Conservation (phyloP, 2,888 invertebrate species). For the Apamea sordens region DNA sequence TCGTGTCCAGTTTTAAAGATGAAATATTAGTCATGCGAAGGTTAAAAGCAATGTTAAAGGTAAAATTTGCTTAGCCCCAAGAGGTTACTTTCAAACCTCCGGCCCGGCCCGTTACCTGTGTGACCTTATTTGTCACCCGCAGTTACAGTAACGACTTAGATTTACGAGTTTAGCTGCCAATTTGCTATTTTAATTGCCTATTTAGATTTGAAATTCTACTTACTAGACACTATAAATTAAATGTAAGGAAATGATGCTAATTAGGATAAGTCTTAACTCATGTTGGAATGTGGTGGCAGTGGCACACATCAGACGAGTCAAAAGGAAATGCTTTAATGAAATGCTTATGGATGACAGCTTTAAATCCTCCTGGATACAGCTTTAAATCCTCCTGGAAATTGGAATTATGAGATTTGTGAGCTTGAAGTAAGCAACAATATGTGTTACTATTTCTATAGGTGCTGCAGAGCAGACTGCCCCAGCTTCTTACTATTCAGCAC, state of each 20-base stretch:
- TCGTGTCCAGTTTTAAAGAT: constrained; percentile 33
- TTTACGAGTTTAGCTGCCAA: constrained; percentile 55
- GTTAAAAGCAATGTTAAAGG: constrained; percentile 54
- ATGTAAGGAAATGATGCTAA: constrained; percentile 40
- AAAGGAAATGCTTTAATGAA: background rate
- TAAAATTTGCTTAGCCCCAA: constrained; percentile 52
- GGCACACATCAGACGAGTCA: background rate
- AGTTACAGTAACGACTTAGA: constrained; percentile 50
- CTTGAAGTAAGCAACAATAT: background rate
- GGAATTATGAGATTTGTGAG: background rate
- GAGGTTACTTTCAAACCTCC: constrained; percentile 54
- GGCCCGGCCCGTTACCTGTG: constrained; percentile 61
- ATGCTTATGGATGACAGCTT: no score
- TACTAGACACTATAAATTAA: constrained; percentile 24
- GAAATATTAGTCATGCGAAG: constrained; percentile 53
- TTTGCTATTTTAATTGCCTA: constrained; percentile 68
- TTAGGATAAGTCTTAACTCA: constrained; percentile 4
- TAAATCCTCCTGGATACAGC: no score
- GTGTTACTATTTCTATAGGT: background rate
- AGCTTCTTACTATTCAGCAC: constrained; percentile 47
- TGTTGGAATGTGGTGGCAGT: background rate
- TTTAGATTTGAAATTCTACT: constrained; percentile 58
- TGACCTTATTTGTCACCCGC: constrained; percentile 73
- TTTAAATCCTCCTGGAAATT: constrained; percentile 1
- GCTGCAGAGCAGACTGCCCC: background rate